Evolutionary conservation across 2,113 vertebrate species (phyloP).

Genomic region (Sinosuthora webbiana): DNA sequence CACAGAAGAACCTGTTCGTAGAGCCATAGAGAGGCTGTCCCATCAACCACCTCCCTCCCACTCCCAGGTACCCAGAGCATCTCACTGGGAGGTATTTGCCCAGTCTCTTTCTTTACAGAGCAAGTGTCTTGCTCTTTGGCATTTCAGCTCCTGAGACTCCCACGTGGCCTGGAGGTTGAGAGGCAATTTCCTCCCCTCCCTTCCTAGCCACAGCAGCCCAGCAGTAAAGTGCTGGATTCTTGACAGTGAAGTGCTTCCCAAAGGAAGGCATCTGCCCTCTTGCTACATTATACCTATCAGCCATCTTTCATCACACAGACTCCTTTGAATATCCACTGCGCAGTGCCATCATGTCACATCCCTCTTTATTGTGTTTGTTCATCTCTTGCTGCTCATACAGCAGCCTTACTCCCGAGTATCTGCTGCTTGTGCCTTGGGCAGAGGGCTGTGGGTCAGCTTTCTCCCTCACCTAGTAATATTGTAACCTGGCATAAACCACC

Average conservation of each 20-base stretch:
- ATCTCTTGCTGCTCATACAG: background rate
- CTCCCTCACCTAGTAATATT: background rate
- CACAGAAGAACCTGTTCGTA: background rate
- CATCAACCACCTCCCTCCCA: background rate
- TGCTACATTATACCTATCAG: background rate
- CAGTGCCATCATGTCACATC: fast-evolving
- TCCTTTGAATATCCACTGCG: background rate
- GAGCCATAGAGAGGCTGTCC: background rate
- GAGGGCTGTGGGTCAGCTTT: background rate
- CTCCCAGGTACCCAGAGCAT: background rate
- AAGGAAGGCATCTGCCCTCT: background rate
- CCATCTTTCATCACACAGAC: background rate
- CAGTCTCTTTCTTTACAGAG: background rate
- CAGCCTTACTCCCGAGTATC: background rate
- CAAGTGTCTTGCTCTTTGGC: background rate
- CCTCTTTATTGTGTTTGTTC: background rate
- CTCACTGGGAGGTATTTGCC: fast-evolving
- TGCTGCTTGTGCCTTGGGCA: background rate
- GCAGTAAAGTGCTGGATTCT: background rate
- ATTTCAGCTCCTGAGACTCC: background rate
- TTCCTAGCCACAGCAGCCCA: background rate
- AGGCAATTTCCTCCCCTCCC: background rate
- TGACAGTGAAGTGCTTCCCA: background rate
- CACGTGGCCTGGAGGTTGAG: background rate
- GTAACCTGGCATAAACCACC: background rate